Base-by-base conservation (phyloP, 2,113 vertebrate genomes). In the Dendropsophus ebraccatus region DNA sequence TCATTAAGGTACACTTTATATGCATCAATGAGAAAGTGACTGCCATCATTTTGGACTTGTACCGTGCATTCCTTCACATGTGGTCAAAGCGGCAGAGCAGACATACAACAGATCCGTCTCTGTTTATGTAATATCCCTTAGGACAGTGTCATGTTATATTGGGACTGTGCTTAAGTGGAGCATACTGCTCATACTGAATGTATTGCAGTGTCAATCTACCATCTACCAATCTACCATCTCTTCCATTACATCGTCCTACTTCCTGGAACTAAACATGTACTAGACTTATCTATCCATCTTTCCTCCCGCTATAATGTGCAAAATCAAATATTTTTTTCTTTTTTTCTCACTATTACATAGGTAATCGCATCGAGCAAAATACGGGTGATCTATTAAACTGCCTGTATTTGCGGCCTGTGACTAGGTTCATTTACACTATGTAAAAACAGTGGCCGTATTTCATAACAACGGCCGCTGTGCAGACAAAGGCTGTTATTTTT, bases 1-100 rank as follows among this genome's bases (percentile, higher is more conserved):
- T 76, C 30, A 30, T 77, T 77, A 76, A 76, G 73, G 73, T 76
- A 77, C 74, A 77, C 28, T 77, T 77, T 77, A 54, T 54, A 77
- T 77, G 74, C 74, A 77, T 77, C 49, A 77, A 19, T 54, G 74
- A 77, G 25, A 54, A 77, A 19, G 47, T 77, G 49, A 77, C 5
- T 54, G 25, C 47, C 73, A 76, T 76, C 73, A 76, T 30, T 30
- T 50, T 76, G 73, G n/a, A 76, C 16, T 50, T 10, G 23, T 76
- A 30, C 73, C 28, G 8, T 19, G 0, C 28, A 32, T 32, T 77
- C 16, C 14, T 54, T 28, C 17, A 77, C 74, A 54, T 77, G 25
- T 77, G 49, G 74, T 77, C 49, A 77, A 25, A 77, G 47, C 54
- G 28, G 9, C 17, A 77, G 16, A 10, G 17, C 12, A 52, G 47